phyloP scores from a whole-genome alignment of 2,797 vertebrate genomes.

The Fringilla coelebs region DNA sequence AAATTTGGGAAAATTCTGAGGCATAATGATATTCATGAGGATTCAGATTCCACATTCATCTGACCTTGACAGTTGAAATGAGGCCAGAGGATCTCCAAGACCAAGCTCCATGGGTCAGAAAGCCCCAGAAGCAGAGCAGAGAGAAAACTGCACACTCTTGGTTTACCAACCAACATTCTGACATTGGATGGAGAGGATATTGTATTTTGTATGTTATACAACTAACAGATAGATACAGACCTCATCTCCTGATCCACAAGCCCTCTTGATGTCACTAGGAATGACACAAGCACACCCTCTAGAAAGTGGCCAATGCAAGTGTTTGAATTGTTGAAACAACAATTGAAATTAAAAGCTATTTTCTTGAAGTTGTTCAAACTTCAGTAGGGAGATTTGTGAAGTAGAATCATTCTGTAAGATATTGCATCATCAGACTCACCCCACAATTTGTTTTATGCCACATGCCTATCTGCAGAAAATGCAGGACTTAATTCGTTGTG shows the following conservation, averaged over 20 bases:
- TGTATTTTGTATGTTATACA: not conserved
- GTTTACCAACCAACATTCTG: not conserved
- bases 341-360: slow-evolving; percentile 46
- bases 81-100: not conserved
- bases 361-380: slow-evolving; percentile 51
- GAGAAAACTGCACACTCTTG: not conserved
- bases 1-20: slow-evolving; percentile 49
- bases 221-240: not conserved
- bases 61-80: slow-evolving; percentile 24
- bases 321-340: slow-evolving; percentile 1
- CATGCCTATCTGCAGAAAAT: not conserved
- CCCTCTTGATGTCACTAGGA: slow-evolving; percentile 18
- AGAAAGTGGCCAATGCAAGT: slow-evolving; percentile 7
- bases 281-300: slow-evolving; percentile 22
- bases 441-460: slow-evolving; percentile 19
- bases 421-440: not conserved
- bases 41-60: slow-evolving; percentile 31
- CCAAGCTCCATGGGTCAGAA: not conserved
- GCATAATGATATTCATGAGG: slow-evolving; percentile 57
- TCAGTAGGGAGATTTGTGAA: slow-evolving; percentile 40
- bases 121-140: not conserved
- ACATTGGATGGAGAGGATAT: not conserved
- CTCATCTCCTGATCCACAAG: slow-evolving; percentile 27
- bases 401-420: slow-evolving; percentile 15
- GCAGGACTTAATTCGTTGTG: not conserved